Evolutionary conservation across 1,140 invertebrate genomes (phyloP).

Genomic region (Copidosoma floridanum): DNA sequence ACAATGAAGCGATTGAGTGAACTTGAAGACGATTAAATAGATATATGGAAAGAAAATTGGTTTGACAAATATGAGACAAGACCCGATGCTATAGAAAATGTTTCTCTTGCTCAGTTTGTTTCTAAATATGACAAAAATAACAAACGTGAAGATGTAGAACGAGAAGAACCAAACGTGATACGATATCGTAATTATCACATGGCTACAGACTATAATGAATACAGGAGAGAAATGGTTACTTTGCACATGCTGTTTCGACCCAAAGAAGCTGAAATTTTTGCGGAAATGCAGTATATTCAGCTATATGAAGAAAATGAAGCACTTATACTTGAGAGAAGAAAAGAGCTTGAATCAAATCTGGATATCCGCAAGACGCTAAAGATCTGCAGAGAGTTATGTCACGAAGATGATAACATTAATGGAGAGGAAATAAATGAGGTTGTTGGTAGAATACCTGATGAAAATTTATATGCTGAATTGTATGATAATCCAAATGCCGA

Average conservation of each 20-base stretch:
- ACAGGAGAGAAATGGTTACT: constrained; percentile 39
- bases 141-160: constrained; percentile 31
- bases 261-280: constrained; percentile 39
- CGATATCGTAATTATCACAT: constrained; percentile 45
- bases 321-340: not conserved
- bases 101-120: constrained; percentile 7
- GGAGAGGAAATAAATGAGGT: not conserved
- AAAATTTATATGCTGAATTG: constrained; percentile 14
- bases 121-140: not conserved
- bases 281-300: constrained; percentile 35
- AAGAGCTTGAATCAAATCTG: constrained; percentile 13
- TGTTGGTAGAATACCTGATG: not conserved
- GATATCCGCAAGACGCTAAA: constrained; percentile 4
- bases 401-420: not conserved
- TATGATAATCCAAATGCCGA: not conserved
- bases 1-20: too few relatives aligned
- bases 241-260: constrained; percentile 41
- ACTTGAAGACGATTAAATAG: too few relatives aligned
- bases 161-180: constrained; percentile 34
- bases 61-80: too few relatives aligned
- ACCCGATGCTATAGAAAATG: not conserved
- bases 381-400: constrained; percentile 10
- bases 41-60: too few relatives aligned
- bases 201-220: constrained; percentile 26
- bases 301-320: constrained; percentile 26